These are phyloP conservation scores for Lordiphosa collinella DNA, from an alignment of 1,140 invertebrate genomes.

Conservation along the genomic window DNA sequence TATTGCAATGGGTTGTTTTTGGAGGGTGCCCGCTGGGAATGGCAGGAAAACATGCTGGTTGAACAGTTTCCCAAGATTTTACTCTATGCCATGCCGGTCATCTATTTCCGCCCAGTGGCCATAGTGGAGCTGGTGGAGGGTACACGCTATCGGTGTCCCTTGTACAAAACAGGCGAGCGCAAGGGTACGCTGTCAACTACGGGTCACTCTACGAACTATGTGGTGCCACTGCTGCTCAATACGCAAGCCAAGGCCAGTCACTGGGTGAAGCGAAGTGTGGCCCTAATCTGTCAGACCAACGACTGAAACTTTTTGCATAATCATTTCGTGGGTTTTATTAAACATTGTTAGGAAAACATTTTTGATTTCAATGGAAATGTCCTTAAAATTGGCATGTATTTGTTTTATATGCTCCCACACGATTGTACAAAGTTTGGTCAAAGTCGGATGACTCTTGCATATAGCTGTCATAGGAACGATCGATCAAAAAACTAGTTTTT, in stretches of 20 bases:
- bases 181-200: slow-evolving; percentile 91
- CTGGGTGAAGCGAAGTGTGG: slow-evolving; percentile 94
- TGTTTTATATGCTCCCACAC: no score
- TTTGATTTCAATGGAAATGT: no score
- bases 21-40: slow-evolving; percentile 92
- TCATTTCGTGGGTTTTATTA: no score
- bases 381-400: no score
- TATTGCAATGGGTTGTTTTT: slow-evolving; percentile 91
- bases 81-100: slow-evolving; percentile 88
- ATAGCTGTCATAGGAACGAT: no score
- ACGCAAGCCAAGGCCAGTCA: slow-evolving; percentile 86
- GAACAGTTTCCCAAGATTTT: slow-evolving; percentile 92
- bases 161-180: slow-evolving; percentile 93
- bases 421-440: no score
- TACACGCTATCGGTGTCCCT: slow-evolving; percentile 87
- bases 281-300: slow-evolving; percentile 89
- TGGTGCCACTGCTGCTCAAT: slow-evolving; percentile 88
- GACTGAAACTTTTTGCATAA: slow-evolving; percentile 42
- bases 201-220: slow-evolving; percentile 95
- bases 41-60: slow-evolving; percentile 81
- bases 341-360: no score
- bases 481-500: no score
- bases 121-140: slow-evolving; percentile 82
- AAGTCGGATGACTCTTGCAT: no score
- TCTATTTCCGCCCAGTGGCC: slow-evolving; percentile 83